These are phyloP conservation scores for Accipiter cooperii DNA, from an alignment of 2,113 vertebrate species.

Conservation along the genomic window DNA sequence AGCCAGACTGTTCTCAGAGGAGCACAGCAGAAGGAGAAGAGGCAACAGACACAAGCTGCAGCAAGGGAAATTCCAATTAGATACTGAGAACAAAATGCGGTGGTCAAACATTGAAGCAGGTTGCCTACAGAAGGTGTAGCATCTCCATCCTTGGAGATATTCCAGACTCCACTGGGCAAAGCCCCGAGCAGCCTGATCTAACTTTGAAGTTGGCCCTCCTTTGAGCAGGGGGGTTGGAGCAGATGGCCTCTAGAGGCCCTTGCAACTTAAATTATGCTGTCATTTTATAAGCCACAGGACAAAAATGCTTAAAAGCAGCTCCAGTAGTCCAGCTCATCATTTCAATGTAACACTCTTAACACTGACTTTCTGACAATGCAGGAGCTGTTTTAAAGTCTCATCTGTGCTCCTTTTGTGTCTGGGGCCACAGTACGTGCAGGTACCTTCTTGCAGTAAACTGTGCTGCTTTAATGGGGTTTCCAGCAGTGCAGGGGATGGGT, in stretches of 20 bases:
- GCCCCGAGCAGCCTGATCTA: not conserved
- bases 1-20: not conserved
- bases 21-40: not conserved
- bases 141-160: not conserved
- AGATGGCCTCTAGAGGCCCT: not conserved
- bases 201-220: not conserved
- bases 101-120: not conserved
- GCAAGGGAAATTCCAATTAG: not conserved
- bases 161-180: not conserved
- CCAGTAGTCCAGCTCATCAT: not conserved
- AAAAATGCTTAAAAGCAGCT: not conserved
- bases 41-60: not conserved
- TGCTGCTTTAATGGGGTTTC: not conserved
- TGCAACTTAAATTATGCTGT: not conserved
- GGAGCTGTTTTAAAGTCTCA: not conserved
- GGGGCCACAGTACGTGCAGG: not conserved
- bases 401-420: not conserved
- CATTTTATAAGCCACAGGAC: not conserved
- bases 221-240: not conserved
- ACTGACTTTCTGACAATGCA: not conserved
- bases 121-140: not conserved
- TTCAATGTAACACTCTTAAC: not conserved
- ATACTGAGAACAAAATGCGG: not conserved
- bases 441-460: not conserved
- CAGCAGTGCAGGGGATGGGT: not conserved